Percentiles rank a stretch among this genome's conserved stretches.
These are phyloP conservation scores for Eristalis tenax DNA, from an alignment of 2,888 invertebrate genomes.

Conservation along the genomic window DNA sequence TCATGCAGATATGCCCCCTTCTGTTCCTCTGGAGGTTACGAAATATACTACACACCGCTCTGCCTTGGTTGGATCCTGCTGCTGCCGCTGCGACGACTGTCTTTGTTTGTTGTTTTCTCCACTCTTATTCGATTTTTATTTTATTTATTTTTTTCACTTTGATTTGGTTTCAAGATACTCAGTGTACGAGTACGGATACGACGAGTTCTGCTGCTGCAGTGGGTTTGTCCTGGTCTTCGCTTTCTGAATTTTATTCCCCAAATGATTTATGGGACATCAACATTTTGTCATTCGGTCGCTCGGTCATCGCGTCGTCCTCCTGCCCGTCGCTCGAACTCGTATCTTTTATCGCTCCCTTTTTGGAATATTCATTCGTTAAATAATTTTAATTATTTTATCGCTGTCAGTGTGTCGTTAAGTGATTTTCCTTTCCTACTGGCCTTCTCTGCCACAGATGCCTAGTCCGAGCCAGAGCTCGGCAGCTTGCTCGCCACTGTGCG, in stretches of 20 bases:
- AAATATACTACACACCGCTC: not conserved
- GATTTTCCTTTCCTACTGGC: conserved; percentile 22
- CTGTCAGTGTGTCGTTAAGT: conserved; percentile 32
- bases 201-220: not conserved
- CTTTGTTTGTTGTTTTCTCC: not conserved
- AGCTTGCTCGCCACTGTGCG: not conserved
- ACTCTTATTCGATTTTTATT: not conserved
- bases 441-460: conserved; percentile 5
- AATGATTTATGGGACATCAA: conserved; percentile 56
- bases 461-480: not conserved
- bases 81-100: not conserved
- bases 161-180: conserved; percentile 37
- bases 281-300: conserved; percentile 51
- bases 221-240: not conserved
- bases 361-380: conserved; percentile 24
- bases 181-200: too few relatives aligned
- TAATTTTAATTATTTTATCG: conserved; percentile 57
- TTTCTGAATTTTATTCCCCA: conserved; percentile 10
- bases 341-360: not conserved
- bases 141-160: conserved; percentile 23
- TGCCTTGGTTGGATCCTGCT: not conserved
- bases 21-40: conserved; percentile 9
- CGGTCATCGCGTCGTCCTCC: conserved; percentile 22
- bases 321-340: not conserved
- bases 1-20: conserved; percentile 31